Evolutionary conservation across 1,140 invertebrate genomes (phyloP).

Genomic region (Augochlora pura): DNA sequence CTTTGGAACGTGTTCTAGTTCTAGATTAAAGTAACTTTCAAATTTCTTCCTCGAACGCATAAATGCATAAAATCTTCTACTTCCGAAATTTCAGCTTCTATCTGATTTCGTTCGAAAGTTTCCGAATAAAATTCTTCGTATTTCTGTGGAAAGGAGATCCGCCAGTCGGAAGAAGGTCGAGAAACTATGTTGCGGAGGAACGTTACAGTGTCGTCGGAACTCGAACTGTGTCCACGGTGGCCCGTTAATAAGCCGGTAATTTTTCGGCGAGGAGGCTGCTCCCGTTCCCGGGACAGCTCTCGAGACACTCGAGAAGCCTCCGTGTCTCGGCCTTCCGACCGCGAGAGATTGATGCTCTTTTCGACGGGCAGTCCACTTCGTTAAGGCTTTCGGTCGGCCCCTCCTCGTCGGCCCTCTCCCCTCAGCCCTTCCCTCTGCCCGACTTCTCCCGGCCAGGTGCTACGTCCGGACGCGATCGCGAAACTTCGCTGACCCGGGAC

Average conservation of each 20-base stretch:
- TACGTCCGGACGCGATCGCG: not conserved
- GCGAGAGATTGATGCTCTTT: slow-evolving; percentile 18
- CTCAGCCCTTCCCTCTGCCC: not conserved
- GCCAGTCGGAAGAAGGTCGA: too few relatives aligned
- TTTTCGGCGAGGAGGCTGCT: not conserved
- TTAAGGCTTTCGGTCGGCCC: slow-evolving; percentile 3
- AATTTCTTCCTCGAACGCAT: too few relatives aligned
- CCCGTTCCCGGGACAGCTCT: not conserved
- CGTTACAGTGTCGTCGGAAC: too few relatives aligned
- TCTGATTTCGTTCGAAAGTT: too few relatives aligned
- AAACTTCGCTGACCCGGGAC: not conserved
- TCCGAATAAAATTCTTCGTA: too few relatives aligned
- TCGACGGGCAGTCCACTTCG: not conserved
- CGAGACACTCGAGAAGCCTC: not conserved
- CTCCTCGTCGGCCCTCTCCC: too few relatives aligned
- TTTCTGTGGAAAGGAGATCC: too few relatives aligned
- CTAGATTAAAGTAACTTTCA: too few relatives aligned
- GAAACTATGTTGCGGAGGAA: too few relatives aligned
- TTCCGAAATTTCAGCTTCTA: too few relatives aligned
- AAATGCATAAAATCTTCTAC: too few relatives aligned
- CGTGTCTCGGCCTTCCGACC: not conserved
- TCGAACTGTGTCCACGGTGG: not conserved
- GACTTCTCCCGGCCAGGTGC: not conserved
- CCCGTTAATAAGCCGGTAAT: slow-evolving; percentile 1
- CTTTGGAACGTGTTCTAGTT: too few relatives aligned